Conservation (phyloP, 2,888 invertebrate genomes). For the Trissolcus japonicus region DNA sequence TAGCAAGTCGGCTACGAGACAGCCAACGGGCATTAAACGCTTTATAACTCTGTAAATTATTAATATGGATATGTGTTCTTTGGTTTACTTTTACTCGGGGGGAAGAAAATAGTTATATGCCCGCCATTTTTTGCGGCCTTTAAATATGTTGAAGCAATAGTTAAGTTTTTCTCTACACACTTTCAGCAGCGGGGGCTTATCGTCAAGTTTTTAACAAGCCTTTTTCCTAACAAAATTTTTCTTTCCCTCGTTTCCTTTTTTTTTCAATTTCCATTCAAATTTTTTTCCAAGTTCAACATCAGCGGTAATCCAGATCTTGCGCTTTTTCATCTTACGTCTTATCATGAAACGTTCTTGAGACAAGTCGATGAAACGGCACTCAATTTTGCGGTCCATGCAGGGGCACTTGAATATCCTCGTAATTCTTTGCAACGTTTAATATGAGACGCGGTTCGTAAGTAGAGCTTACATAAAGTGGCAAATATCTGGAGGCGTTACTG, state of each 20-base stretch:
- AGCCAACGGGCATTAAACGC: conserved; percentile 36
- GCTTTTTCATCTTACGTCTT: conserved; percentile 20
- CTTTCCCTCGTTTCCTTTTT: background rate
- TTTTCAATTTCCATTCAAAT: background rate
- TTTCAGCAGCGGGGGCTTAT: too few species aligned
- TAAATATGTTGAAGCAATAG: too few species aligned
- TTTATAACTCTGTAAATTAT: conserved; percentile 45
- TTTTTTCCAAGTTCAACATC: conserved; percentile 19
- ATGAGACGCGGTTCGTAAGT: conserved; percentile 65
- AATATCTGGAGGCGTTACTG: conserved; percentile 73
- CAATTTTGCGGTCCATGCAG: conserved; percentile 56
- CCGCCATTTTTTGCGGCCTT: too few species aligned
- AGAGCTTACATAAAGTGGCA: conserved; percentile 72
- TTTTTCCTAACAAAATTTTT: background rate
- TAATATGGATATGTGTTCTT: conserved; percentile 32
- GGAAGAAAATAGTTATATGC: too few species aligned
- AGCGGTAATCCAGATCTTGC: conserved; percentile 31
- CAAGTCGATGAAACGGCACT: conserved; percentile 55
- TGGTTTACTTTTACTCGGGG: conserved; percentile 3
- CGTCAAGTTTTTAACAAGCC: too few species aligned
- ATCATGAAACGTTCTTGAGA: conserved; percentile 22
- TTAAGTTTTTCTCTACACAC: too few species aligned
- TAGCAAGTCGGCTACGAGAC: conserved; percentile 29
- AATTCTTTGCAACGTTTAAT: conserved; percentile 72
- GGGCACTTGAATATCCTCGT: conserved; percentile 61